Evolutionary conservation across 2,888 invertebrate species (phyloP).

Genomic region (Clostera curtula): DNA sequence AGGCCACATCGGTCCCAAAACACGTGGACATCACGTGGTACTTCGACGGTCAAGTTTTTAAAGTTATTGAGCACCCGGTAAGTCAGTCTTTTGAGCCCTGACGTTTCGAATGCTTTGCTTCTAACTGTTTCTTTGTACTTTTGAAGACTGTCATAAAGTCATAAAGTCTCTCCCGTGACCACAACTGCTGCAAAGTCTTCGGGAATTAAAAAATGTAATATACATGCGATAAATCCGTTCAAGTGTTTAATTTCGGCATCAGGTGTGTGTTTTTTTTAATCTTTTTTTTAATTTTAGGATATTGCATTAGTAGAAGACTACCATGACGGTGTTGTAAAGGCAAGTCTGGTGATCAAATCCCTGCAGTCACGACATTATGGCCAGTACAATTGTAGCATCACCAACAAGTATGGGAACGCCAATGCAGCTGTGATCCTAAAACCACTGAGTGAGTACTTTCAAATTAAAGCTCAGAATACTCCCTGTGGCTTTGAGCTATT

Average conservation of each 20-base stretch:
- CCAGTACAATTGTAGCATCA: conserved; percentile 93
- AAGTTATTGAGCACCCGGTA: conserved; percentile 77
- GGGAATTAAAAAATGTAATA: too few relatives aligned
- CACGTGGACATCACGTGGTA: conserved; percentile 92
- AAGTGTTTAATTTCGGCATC: too few relatives aligned
- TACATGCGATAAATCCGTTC: too few relatives aligned
- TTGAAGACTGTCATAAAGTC: too few relatives aligned
- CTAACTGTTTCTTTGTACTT: background rate
- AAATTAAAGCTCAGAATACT: too few relatives aligned
- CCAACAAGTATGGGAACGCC: conserved; percentile 91
- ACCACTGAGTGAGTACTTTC: conserved; percentile 88
- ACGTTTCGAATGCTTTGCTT: too few relatives aligned
- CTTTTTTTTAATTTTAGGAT: too few relatives aligned
- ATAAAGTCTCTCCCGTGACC: too few relatives aligned
- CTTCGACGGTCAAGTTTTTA: conserved; percentile 87
- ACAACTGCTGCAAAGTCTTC: too few relatives aligned
- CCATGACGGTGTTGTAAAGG: conserved; percentile 84
- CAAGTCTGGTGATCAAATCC: conserved; percentile 88
- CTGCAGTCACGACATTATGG: conserved; percentile 92
- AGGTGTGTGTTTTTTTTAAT: too few relatives aligned
- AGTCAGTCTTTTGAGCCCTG: too few relatives aligned
- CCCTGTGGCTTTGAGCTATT: too few relatives aligned
- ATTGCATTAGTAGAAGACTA: conserved; percentile 83
- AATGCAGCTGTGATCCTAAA: conserved; percentile 88
- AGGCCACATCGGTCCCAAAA: conserved; percentile 90